Conservation (phyloP, 2,797 vertebrate genomes). For the Neomorphus geoffroyi region DNA sequence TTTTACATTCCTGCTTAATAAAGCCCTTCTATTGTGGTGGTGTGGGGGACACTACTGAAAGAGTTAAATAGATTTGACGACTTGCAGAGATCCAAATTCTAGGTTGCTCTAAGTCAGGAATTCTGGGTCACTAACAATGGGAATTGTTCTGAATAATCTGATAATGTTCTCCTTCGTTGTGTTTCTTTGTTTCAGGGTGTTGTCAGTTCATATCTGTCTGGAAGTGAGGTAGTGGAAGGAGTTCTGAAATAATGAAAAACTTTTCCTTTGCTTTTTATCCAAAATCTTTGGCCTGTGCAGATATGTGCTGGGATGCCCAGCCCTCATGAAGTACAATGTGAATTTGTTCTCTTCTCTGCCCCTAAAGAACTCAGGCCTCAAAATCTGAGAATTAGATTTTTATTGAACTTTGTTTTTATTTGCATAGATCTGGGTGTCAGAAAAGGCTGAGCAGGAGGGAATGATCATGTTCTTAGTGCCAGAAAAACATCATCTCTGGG, state of each 20-base stretch:
- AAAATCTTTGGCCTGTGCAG: neutral
- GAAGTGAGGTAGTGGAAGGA: conserved; percentile 71
- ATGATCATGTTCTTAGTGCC: neutral
- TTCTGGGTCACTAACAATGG: conserved; percentile 55
- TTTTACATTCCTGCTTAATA: neutral
- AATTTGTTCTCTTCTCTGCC: neutral
- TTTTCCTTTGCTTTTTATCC: conserved; percentile 63
- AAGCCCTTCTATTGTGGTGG: neutral
- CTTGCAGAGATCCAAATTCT: neutral
- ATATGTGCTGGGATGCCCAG: conserved; percentile 21
- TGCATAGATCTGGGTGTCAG: neutral
- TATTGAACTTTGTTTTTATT: neutral
- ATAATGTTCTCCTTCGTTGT: conserved; percentile 19
- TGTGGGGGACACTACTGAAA: neutral
- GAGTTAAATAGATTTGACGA: conserved; percentile 43
- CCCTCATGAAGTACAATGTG: neutral
- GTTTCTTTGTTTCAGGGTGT: conserved; percentile 60
- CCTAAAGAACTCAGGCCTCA: neutral
- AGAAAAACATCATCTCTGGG: conserved; percentile 5
- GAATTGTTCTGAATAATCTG: conserved; percentile 67
- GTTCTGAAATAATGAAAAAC: conserved; percentile 53
- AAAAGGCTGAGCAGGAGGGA: neutral
- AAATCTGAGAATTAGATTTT: neutral
- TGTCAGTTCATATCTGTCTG: conserved; percentile 65
- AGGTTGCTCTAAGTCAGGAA: conserved; percentile 34